A percentile compares a stretch with the other conserved stretches of the same genome.
These are phyloP conservation scores for Eucidaris tribuloides DNA, from an alignment of 35 echinoderm and acorn worm genomes.

Conservation along the genomic window DNA sequence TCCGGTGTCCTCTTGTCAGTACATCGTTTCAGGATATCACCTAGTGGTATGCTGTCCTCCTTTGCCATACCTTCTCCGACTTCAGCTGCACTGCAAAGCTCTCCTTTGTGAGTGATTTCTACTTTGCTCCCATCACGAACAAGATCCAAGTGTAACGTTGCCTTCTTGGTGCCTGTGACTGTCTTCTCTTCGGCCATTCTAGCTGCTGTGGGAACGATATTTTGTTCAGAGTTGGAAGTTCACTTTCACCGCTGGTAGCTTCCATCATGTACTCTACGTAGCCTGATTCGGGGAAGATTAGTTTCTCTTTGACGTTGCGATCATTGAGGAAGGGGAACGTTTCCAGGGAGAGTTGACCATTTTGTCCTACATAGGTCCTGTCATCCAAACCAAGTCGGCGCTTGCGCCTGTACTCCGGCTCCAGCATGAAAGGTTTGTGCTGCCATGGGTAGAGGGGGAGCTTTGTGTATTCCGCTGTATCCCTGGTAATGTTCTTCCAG, in stretches of 20 bases:
- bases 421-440: conserved; percentile 57
- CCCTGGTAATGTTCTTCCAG: conserved; percentile 68
- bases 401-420: conserved; percentile 71
- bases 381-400: conserved; percentile 80
- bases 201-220: conserved; percentile 33
- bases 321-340: conserved; percentile 77
- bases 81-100: conserved; percentile 2
- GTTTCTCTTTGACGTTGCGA: conserved; percentile 28
- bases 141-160: conserved; percentile 41
- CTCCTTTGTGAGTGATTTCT: conserved; percentile 36
- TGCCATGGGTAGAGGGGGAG: conserved; percentile 89
- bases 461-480: conserved; percentile 36
- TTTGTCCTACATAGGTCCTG: conserved; percentile 76
- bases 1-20: not conserved
- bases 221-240: conserved; percentile 36
- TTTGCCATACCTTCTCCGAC: not conserved
- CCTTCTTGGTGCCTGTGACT: conserved; percentile 33
- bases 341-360: conserved; percentile 59
- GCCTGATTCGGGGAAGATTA: conserved; percentile 70
- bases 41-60: conserved; percentile 25
- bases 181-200: conserved; percentile 71
- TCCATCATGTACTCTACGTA: conserved; percentile 62
- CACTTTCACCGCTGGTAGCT: conserved; percentile 7
- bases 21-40: conserved; percentile 32
- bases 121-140: conserved; percentile 41